Base-by-base conservation (phyloP, 2,797 vertebrate genomes). In the Lithobates sylvaticus region DNA sequence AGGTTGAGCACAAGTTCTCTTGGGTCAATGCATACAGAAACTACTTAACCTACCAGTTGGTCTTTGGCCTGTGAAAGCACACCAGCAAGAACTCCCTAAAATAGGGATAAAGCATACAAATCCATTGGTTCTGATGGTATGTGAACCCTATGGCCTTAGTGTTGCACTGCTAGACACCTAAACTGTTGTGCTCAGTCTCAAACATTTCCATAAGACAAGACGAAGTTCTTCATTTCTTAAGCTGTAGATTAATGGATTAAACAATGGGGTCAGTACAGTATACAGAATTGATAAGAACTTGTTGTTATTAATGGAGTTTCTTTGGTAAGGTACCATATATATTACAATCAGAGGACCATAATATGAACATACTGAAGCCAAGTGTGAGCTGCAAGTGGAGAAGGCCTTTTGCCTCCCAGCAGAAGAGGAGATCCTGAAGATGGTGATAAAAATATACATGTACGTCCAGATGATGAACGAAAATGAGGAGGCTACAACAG, bases 171-270 rank as follows among this genome's bases (percentile, higher is more conserved):
- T 47, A 47, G 16, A 18, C 13, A 54, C 15, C 50, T 54, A 18
- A 5, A 18, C 16, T 54, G 50, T 54, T 54, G 18, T 68, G 64
- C 44, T 29, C 3, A 68, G 26, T 8, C 71, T 73, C 34, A 81
- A 10, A 10, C 39, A 4, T 32, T 77, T 86, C 64, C 67, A 50
- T 21, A 82, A 54, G 26, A 81, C 84, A 18, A 47, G 58, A 54
- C 78, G 86, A 10, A 91, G 50, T 23, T 89, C 87, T 21, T 88
- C 82, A 65, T 90, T 91, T 36, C 87, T 89, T 26, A 91, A 78
- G 26, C 88, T 89, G 15, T 90, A 91, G 27, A 90, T 89, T 23
- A 89, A 73, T 32, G 89, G 89, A 27, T 90, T 89, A 67, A 89
- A 61, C 27, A 89, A 88, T n/a, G 89, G 90, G 1, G 89, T 90